Conservation (phyloP, 1,140 invertebrate genomes). For the Cotesia glomerata region DNA sequence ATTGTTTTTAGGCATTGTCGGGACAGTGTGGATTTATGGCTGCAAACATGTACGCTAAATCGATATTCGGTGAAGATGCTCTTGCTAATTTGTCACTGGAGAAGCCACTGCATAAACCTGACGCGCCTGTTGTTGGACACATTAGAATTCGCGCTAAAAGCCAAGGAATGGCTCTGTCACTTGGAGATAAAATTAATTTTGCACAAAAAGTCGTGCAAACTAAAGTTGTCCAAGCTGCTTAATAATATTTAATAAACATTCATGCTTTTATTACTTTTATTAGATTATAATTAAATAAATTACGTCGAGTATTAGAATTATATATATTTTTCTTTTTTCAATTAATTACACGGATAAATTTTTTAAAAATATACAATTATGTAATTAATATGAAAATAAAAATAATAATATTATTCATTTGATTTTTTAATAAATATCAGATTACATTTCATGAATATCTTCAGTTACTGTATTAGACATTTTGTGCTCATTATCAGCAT, state of each 20-base stretch:
- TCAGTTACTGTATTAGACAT: constrained; percentile 80
- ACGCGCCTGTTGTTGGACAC: constrained; percentile 91
- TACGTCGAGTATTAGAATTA: too few relatives aligned
- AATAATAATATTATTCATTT: background rate
- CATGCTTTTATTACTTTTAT: too few relatives aligned
- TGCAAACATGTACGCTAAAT: constrained; percentile 98
- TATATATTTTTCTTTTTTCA: too few relatives aligned
- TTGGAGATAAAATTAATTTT: constrained; percentile 95
- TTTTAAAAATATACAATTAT: too few relatives aligned
- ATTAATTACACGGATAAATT: too few relatives aligned
- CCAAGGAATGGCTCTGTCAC: constrained; percentile 97
- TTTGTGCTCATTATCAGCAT: constrained; percentile 77
- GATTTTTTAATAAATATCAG: constrained; percentile 80
- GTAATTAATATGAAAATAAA: too few relatives aligned
- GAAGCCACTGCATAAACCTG: constrained; percentile 86
- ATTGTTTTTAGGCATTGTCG: constrained; percentile 74
- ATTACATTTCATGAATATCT: constrained; percentile 91
- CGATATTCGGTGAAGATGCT: constrained; percentile 99
- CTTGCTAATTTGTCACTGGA: constrained; percentile 98
- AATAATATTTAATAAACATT: constrained; percentile 29
- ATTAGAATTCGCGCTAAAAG: constrained; percentile 98
- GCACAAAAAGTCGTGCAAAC: constrained; percentile 78
- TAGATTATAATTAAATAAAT: too few relatives aligned
- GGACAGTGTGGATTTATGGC: constrained; percentile 99
- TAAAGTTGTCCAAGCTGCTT: constrained; percentile 68